Evolutionary conservation across 2,888 invertebrate species (phyloP).

Genomic region (Macrosiphum euphorbiae): DNA sequence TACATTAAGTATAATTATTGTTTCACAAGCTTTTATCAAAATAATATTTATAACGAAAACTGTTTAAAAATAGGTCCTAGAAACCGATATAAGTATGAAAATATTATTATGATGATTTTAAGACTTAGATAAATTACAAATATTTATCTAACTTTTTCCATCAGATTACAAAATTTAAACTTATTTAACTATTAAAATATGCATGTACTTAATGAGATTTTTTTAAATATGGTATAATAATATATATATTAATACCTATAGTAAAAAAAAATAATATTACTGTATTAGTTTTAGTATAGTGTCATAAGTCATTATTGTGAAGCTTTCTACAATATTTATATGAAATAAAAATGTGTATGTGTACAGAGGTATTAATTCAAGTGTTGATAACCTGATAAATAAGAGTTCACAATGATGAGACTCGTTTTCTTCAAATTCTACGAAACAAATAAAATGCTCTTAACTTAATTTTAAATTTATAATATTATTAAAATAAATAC

Average conservation of each 20-base stretch:
- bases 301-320: background rate
- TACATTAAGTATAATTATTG: background rate
- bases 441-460: background rate
- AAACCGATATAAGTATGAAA: background rate
- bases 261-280: background rate
- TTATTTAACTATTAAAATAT: background rate
- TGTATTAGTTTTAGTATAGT: background rate
- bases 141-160: background rate
- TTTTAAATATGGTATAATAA: background rate
- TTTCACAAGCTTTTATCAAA: background rate
- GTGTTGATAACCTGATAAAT: slow-evolving; percentile 1
- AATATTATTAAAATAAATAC: background rate
- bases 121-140: background rate
- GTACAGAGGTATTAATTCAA: background rate
- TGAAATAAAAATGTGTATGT: background rate
- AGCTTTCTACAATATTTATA: background rate
- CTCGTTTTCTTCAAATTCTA: background rate
- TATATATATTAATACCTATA: background rate
- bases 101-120: background rate
- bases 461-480: background rate
- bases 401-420: background rate
- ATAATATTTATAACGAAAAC: background rate
- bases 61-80: background rate
- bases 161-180: background rate
- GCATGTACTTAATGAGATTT: background rate